Evolutionary conservation across 2,888 invertebrate species (phyloP).

Genomic region (Stramonita haemastoma): DNA sequence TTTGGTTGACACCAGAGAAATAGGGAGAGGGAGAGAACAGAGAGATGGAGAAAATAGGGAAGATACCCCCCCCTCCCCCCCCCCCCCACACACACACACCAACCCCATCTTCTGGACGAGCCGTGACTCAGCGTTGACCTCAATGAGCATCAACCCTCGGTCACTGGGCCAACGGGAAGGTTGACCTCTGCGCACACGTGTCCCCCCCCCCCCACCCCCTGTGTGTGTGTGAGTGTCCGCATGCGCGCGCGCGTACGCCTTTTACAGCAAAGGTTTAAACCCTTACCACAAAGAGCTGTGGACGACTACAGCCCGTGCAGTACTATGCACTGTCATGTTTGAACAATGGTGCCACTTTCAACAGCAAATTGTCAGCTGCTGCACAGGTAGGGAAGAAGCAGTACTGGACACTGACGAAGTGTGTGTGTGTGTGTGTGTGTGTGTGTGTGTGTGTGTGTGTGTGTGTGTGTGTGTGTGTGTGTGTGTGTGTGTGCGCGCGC

Average conservation of each 20-base stretch:
- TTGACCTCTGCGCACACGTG: not conserved
- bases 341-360: not conserved
- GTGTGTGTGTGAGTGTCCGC: not conserved
- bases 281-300: not conserved
- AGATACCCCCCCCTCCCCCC: too few relatives aligned
- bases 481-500: not conserved
- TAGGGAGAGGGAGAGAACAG: too few relatives aligned
- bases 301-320: not conserved
- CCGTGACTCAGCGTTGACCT: too few relatives aligned
- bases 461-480: constrained; percentile 15
- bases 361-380: not conserved
- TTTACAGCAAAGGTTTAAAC: not conserved
- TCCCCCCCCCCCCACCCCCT: not conserved
- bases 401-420: not conserved
- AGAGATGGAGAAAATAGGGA: not conserved
- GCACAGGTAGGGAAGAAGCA: too few relatives aligned
- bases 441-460: not conserved
- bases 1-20: too few relatives aligned
- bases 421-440: not conserved
- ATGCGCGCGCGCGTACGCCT: not conserved
- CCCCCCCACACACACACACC: too few relatives aligned
- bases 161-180: not conserved
- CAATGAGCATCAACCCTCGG: too few relatives aligned
- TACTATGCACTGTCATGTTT: not conserved
- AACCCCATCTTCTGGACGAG: too few relatives aligned